Percentiles rank a stretch among this genome's conserved stretches.
Conservation (phyloP, 2,797 vertebrate species). For the Parambassis ranga region DNA sequence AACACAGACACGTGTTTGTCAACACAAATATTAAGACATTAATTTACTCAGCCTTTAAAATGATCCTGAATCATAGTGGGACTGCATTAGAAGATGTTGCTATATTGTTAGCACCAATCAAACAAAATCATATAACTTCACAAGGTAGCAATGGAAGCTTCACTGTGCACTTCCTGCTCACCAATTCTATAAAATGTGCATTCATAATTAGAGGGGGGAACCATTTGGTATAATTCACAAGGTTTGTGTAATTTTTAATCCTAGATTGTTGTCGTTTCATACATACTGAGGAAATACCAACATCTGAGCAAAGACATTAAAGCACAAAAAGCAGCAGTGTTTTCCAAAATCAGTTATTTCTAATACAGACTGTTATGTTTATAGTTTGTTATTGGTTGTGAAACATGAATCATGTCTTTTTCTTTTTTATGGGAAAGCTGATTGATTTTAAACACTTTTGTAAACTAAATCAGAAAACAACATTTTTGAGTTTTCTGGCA, state of each 20-base stretch:
- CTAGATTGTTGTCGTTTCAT: background rate
- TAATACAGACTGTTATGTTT: slow-evolving; percentile 19
- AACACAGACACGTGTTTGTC: slow-evolving; percentile 19
- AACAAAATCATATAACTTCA: background rate
- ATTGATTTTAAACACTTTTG: slow-evolving; percentile 17
- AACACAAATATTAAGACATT: slow-evolving; percentile 45
- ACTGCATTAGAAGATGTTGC: background rate
- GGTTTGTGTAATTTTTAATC: background rate
- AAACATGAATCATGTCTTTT: background rate
- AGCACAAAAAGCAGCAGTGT: slow-evolving; percentile 29
- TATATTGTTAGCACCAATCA: background rate
- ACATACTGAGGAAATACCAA: slow-evolving; percentile 20
- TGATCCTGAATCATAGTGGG: background rate
- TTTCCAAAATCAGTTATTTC: slow-evolving; percentile 4
- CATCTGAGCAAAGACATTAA: slow-evolving; percentile 17
- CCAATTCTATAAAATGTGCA: background rate
- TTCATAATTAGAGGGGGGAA: background rate
- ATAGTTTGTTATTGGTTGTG: slow-evolving; percentile 1
- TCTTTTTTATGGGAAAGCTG: background rate
- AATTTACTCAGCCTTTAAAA: background rate
- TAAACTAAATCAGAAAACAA: slow-evolving; percentile 32
- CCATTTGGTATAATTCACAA: background rate
- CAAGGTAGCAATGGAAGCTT: background rate
- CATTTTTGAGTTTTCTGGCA: slow-evolving; percentile 3
- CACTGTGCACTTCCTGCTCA: background rate